These are phyloP conservation scores for Ceryle rudis DNA, from an alignment of 2,797 vertebrate species.

Conservation along the genomic window DNA sequence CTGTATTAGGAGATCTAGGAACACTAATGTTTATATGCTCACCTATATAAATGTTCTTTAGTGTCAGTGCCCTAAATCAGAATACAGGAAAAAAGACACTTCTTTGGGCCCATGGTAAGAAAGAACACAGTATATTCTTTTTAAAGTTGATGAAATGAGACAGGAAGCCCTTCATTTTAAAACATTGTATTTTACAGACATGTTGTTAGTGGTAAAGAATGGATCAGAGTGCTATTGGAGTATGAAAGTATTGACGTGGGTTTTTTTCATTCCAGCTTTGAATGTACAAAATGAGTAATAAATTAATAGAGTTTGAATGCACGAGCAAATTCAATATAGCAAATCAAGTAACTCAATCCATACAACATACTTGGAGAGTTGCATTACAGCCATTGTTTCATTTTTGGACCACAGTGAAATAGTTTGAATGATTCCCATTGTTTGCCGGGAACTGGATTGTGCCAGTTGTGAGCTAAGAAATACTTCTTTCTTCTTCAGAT, in stretches of 20 bases:
- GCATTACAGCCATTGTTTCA: neutral
- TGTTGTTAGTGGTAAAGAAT: neutral
- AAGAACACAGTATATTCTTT: conserved; percentile 29
- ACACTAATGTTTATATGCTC: neutral
- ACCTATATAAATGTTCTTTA: neutral
- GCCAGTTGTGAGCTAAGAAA: neutral
- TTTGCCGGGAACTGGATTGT: neutral
- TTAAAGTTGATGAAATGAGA: neutral
- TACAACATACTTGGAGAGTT: neutral
- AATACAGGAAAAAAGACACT: neutral
- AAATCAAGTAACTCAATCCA: neutral
- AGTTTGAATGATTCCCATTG: neutral
- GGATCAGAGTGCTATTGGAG: neutral
- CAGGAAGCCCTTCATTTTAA: neutral
- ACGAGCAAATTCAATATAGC: neutral
- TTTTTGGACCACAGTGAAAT: neutral
- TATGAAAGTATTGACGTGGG: neutral
- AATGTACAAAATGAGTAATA: neutral
- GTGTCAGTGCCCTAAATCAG: neutral
- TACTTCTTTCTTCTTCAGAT: neutral
- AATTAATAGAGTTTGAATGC: neutral
- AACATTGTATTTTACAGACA: neutral
- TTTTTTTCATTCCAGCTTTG: neutral
- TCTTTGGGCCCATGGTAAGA: neutral
- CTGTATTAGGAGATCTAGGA: neutral